These are phyloP conservation scores for Sialia sialis DNA, from an alignment of 2,113 vertebrate species.

Conservation along the genomic window DNA sequence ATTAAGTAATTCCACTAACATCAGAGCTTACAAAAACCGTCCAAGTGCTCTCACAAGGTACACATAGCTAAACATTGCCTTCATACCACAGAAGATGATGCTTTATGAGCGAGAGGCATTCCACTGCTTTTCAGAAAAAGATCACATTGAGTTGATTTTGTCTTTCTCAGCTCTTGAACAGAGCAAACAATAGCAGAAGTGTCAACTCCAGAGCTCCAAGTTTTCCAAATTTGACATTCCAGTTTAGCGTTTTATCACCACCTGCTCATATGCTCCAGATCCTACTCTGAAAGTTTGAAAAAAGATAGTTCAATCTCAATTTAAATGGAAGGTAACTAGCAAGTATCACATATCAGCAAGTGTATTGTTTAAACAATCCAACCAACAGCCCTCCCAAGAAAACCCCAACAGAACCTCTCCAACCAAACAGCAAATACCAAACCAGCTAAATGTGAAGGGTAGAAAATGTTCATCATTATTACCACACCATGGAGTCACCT, in stretches of 20 bases:
- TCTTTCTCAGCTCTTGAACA: not conserved
- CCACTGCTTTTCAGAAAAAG: not conserved
- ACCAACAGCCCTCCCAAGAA: not conserved
- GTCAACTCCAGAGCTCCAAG: not conserved
- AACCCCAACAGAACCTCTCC: not conserved
- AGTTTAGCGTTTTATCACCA: slow-evolving; percentile 89
- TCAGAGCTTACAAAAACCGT: not conserved
- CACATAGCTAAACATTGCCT: not conserved
- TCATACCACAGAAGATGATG: not conserved
- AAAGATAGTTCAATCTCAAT: not conserved
- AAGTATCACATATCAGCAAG: not conserved
- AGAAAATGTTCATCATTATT: not conserved
- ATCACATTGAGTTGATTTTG: not conserved
- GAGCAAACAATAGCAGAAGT: not conserved
- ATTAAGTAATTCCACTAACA: not conserved
- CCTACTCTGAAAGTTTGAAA: slow-evolving; percentile 72
- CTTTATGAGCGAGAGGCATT: not conserved
- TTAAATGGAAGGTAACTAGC: not conserved
- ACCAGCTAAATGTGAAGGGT: not conserved
- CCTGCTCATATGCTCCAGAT: slow-evolving; percentile 91
- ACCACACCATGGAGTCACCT: not conserved
- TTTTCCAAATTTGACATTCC: not conserved
- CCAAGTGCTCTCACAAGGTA: not conserved
- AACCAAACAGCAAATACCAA: not conserved
- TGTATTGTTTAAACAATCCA: not conserved